phyloP scores from a whole-genome alignment of 2,888 invertebrate species.

The Drosophila mulleri region DNA sequence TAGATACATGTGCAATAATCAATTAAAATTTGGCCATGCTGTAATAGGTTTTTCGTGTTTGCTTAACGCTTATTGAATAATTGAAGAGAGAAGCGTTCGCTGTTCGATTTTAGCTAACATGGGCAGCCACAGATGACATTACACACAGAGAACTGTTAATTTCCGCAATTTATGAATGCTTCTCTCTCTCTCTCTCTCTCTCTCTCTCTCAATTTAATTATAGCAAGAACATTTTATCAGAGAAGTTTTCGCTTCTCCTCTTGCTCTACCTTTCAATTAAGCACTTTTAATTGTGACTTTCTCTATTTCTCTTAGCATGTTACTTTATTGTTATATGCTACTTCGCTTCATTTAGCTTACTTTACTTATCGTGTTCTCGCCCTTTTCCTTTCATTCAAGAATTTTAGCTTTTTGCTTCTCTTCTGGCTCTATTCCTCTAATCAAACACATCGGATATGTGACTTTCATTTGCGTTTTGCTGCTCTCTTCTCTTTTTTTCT shows the following conservation, averaged over 20 bases:
- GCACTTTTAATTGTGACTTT: not conserved
- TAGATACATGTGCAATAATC: conserved; percentile 2
- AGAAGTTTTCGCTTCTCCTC: not conserved
- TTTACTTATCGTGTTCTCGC: not conserved
- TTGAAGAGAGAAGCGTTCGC: conserved; percentile 1
- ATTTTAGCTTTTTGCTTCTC: not conserved
- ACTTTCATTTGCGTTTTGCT: not conserved
- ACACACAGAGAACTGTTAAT: not conserved
- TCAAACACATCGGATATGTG: not conserved
- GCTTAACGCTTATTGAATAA: not conserved
- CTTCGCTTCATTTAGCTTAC: not conserved
- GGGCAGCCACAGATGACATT: not conserved
- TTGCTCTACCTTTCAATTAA: not conserved
- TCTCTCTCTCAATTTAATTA: no score
- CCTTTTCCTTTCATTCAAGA: not conserved
- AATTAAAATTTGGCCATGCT: not conserved
- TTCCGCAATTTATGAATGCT: not conserved
- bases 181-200: not conserved
- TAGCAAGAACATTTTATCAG: not conserved
- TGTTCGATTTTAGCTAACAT: not conserved
- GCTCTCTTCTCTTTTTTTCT: not conserved
- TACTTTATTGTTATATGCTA: no score
- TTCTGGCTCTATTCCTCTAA: not conserved
- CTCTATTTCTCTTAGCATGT: not conserved
- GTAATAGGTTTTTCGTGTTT: conserved; percentile 7